phyloP scores from a whole-genome alignment of 2,888 invertebrate species.

The Cloeon dipterum region DNA sequence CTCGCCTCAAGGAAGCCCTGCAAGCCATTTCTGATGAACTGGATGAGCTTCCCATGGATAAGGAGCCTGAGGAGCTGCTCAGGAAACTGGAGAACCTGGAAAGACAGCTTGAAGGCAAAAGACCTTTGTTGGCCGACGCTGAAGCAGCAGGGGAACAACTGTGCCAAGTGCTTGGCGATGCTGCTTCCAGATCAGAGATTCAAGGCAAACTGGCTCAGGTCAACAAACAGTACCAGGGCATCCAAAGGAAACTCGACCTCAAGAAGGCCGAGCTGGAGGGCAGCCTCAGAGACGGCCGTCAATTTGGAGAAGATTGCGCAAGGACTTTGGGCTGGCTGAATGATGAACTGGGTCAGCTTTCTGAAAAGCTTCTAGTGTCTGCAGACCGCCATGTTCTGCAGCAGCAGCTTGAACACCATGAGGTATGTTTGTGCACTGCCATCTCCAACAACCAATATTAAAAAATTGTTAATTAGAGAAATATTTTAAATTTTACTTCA shows the following conservation, averaged over 20 bases:
- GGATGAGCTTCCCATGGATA: slow-evolving; percentile 55
- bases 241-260: slow-evolving; percentile 75
- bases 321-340: slow-evolving; percentile 78
- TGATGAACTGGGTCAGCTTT: slow-evolving; percentile 49
- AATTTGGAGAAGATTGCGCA: slow-evolving; percentile 72
- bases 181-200: slow-evolving; percentile 75
- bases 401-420: slow-evolving; percentile 71
- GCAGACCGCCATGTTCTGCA: slow-evolving; percentile 62
- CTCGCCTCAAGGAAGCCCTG: slow-evolving; percentile 63
- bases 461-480: no score
- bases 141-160: slow-evolving; percentile 78
- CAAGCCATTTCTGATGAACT: slow-evolving; percentile 70
- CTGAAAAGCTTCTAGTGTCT: slow-evolving; percentile 60
- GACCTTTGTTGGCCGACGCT: slow-evolving; percentile 66
- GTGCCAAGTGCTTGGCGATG: slow-evolving; percentile 69
- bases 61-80: slow-evolving; percentile 68
- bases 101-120: slow-evolving; percentile 67
- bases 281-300: slow-evolving; percentile 58
- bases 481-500: no score
- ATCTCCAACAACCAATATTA: slow-evolving; percentile 63
- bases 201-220: slow-evolving; percentile 66
- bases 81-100: slow-evolving; percentile 72
- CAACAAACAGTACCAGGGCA: slow-evolving; percentile 66
- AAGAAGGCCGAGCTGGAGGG: slow-evolving; percentile 79
- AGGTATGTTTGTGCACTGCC: slow-evolving; percentile 53